Percentiles rank a stretch among this genome's conserved stretches.
Evolutionary conservation across 2,888 invertebrate genomes (phyloP).

Genomic region (Eilema griseolum): DNA sequence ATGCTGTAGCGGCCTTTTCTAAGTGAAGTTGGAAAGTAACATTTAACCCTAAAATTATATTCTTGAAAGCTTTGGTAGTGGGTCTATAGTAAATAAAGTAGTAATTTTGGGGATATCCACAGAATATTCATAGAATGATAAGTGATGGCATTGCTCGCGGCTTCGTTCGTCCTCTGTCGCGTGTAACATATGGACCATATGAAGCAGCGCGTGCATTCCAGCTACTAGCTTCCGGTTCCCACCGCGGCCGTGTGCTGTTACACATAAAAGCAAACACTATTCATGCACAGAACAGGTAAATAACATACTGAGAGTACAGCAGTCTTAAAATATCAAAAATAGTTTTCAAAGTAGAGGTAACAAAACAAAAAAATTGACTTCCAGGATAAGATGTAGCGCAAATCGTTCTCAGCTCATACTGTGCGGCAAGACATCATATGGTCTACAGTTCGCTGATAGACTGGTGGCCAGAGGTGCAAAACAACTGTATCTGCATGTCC

Average conservation of each 20-base stretch:
- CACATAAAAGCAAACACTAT: conserved; percentile 14
- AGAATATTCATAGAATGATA: conserved; percentile 59
- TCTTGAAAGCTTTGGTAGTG: too few species aligned
- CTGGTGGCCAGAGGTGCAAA: conserved; percentile 60
- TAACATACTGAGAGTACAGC: too few species aligned
- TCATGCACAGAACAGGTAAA: conserved; percentile 30
- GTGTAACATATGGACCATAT: conserved; percentile 53
- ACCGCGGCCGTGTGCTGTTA: conserved; percentile 41
- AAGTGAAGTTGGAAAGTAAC: too few species aligned
- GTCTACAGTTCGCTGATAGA: conserved; percentile 54
- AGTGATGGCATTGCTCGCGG: conserved; percentile 67
- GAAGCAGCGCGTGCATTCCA: conserved; percentile 36
- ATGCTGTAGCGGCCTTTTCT: too few species aligned
- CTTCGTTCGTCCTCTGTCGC: conserved; percentile 66
- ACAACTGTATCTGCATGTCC: conserved; percentile 52
- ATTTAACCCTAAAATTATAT: too few species aligned
- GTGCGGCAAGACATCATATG: conserved; percentile 41
- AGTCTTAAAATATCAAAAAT: background rate
- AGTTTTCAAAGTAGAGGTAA: background rate
- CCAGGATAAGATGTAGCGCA: conserved; percentile 30
- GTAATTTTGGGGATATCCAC: conserved; percentile 18
- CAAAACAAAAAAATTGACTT: conserved; percentile 2
- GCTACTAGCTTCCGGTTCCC: conserved; percentile 28
- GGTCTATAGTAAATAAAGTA: background rate
- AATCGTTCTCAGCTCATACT: conserved; percentile 32